Base-by-base conservation (phyloP, 1,140 invertebrate species). In the Lepidurus arcticus region DNA sequence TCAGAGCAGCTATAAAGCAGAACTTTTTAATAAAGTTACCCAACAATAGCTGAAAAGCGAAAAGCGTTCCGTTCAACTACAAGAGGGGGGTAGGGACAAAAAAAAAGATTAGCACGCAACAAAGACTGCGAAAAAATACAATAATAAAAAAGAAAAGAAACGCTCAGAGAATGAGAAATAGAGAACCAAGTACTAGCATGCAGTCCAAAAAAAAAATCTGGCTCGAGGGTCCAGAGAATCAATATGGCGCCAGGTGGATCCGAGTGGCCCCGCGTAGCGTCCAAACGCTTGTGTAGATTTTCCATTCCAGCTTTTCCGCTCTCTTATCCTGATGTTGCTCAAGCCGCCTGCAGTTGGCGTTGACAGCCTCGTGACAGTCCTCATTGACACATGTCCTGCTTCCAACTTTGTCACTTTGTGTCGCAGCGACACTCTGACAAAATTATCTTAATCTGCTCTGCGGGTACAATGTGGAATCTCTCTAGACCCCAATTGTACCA, bases 211-310 rank as follows among this genome's bases (percentile, higher is more conserved):
- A 16, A 65, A 65, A 65, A 21, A 3, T 21, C 53, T 65, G 53
- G 21, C 16, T 65, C 13, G 53, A 65, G 9, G 13, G 13, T 21
- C 53, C 16, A 65, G 53, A 1, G 53, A 65, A 65, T 65, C 53
- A 65, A 65, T 65, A 65, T 65, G 53, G 21, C 53, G 53, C 53
- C 53, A 65, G 53, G 53, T 65, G 53, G 53, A 65, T 65, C 53
- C 53, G 53, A 65, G 53, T 65, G 53, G 53, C 53, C 21, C 53
- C 53, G 53, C 53, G 53, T 65, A 13, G 16, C 34, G 34, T 34
- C 34, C 45, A 10, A 47, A 47, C 53, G 7, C 21, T 65, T 65
- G n/a, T 65, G 16, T 21, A 13, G 9, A n/a, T 65, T 9, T 9
- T n/a, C 16, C 16, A 65, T 65, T 7, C n/a, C 34, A 34, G 34